Conservation (phyloP, 2,113 vertebrate species). For the Agapornis roseicollis region DNA sequence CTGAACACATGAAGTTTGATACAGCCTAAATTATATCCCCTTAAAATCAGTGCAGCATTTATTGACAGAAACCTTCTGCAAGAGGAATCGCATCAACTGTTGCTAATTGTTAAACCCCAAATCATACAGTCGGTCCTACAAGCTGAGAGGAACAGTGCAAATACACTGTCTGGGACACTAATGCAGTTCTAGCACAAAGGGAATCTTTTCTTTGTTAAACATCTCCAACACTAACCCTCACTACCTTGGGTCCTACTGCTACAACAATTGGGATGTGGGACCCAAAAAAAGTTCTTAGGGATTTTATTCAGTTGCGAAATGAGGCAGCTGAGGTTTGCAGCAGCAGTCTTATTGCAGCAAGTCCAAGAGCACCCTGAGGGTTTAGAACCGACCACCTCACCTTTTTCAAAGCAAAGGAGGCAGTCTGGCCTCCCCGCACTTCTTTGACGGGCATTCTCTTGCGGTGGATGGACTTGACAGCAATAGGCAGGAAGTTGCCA, state of each 20-base stretch:
- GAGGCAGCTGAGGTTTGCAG: background rate
- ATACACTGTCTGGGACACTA: background rate
- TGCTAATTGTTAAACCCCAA: background rate
- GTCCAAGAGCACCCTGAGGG: background rate
- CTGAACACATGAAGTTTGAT: background rate
- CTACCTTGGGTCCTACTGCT: background rate
- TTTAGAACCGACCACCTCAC: conserved; percentile 59
- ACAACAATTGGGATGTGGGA: background rate
- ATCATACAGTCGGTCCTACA: background rate
- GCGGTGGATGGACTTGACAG: conserved; percentile 97
- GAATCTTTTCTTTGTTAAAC: background rate
- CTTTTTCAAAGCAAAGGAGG: conserved; percentile 98
- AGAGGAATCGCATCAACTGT: background rate
- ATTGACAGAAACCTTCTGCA: background rate
- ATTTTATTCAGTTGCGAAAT: background rate
- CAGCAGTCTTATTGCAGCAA: background rate
- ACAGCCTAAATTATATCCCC: background rate
- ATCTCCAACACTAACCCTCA: background rate
- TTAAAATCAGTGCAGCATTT: background rate
- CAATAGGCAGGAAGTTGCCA: conserved; percentile 92
- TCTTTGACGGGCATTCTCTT: conserved; percentile 98
- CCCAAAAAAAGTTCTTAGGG: background rate
- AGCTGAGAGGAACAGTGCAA: background rate
- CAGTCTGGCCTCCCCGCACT: conserved; percentile 94
- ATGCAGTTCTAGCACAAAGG: background rate